Evolutionary conservation across 2,797 vertebrate genomes (phyloP).

Genomic region (Synaphobranchus kaupii): DNA sequence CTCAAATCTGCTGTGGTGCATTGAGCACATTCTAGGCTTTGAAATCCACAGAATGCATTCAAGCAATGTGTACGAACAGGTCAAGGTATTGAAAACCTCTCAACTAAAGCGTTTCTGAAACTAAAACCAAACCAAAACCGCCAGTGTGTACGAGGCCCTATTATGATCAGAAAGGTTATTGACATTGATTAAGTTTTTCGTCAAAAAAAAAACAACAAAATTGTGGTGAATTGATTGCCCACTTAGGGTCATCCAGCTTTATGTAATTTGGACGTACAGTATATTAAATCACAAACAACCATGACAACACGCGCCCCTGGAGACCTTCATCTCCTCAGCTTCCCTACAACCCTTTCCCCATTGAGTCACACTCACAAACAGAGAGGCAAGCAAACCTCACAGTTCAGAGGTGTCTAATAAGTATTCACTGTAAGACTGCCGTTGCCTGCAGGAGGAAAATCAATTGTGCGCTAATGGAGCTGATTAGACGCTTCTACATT

Average conservation of each 20-base stretch:
- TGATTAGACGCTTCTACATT: neutral
- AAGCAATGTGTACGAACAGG: too few relatives aligned
- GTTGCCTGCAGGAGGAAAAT: constrained; percentile 1
- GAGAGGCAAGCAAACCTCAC: neutral
- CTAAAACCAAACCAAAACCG: too few relatives aligned
- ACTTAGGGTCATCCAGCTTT: neutral
- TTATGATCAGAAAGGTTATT: too few relatives aligned
- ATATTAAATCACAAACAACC: neutral
- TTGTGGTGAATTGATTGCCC: neutral
- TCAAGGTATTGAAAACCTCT: too few relatives aligned
- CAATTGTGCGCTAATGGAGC: neutral
- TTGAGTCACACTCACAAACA: neutral
- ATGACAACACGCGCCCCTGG: neutral
- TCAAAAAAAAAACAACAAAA: too few relatives aligned
- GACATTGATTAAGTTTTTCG: too few relatives aligned
- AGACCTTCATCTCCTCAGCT: neutral
- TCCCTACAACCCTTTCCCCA: neutral
- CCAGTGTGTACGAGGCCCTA: too few relatives aligned
- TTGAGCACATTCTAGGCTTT: too few relatives aligned
- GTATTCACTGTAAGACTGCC: neutral
- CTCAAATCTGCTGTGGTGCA: too few relatives aligned
- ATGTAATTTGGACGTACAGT: neutral
- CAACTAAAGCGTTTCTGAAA: too few relatives aligned
- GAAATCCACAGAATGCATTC: too few relatives aligned
- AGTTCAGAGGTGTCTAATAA: neutral